These are phyloP conservation scores for Peucedramus taeniatus DNA, from an alignment of 2,113 vertebrate genomes.

Conservation along the genomic window DNA sequence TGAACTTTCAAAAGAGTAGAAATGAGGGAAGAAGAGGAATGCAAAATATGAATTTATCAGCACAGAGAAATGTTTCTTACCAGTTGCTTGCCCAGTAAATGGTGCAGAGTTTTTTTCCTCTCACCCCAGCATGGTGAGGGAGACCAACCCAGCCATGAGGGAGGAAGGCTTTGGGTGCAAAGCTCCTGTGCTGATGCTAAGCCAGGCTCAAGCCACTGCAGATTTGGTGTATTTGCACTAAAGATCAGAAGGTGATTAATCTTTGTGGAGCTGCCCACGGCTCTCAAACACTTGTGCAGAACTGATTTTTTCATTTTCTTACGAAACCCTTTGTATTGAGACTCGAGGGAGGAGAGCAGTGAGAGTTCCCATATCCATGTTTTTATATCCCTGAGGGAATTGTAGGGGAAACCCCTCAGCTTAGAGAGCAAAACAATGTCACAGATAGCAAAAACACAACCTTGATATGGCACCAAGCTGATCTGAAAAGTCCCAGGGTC, in stretches of 20 bases:
- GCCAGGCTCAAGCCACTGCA: background rate
- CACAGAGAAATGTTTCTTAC: background rate
- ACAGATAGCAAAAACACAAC: fast-evolving
- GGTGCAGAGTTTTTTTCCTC: background rate
- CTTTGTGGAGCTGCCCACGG: background rate
- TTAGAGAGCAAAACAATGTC: background rate
- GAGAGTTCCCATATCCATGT: fast-evolving
- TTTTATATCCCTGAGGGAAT: background rate
- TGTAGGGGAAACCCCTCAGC: background rate
- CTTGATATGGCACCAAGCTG: fast-evolving
- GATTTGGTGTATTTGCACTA: background rate
- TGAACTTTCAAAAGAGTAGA: background rate
- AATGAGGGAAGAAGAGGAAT: background rate
- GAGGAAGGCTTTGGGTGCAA: background rate
- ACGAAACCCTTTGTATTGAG: background rate
- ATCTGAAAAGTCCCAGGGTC: background rate
- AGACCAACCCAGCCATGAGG: background rate
- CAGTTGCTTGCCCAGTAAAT: background rate
- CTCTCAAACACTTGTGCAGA: background rate
- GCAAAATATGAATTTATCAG: background rate
- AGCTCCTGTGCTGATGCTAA: background rate
- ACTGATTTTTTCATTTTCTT: background rate
- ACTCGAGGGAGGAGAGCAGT: background rate
- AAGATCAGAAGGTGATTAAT: background rate
- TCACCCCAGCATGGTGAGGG: background rate